These are phyloP conservation scores for Phragmatobia fuliginosa DNA, from an alignment of 2,888 invertebrate genomes.

Conservation along the genomic window DNA sequence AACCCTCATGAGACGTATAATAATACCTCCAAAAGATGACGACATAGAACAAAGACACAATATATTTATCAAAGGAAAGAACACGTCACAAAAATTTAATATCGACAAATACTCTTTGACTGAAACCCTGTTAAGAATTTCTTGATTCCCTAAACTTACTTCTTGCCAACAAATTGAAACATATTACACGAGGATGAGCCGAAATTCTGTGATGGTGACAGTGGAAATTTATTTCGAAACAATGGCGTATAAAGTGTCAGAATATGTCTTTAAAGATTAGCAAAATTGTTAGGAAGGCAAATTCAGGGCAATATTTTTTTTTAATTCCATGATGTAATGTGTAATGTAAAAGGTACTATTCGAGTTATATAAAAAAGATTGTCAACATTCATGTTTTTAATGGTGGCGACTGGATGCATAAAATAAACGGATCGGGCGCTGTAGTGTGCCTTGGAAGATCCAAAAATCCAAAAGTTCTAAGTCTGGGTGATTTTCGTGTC, in stretches of 20 bases:
- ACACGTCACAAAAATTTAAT: constrained; percentile 51
- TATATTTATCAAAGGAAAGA: constrained; percentile 23
- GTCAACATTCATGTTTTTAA: too few relatives aligned
- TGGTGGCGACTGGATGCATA: too few relatives aligned
- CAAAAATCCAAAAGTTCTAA: too few relatives aligned
- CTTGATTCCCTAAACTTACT: constrained; percentile 53
- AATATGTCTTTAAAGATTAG: neutral
- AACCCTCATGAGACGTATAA: neutral
- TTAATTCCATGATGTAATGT: too few relatives aligned
- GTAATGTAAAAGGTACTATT: too few relatives aligned
- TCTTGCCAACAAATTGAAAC: constrained; percentile 56
- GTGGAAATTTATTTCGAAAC: constrained; percentile 33
- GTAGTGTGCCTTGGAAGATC: too few relatives aligned
- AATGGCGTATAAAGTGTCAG: constrained; percentile 14
- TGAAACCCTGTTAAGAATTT: constrained; percentile 43
- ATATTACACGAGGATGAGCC: constrained; percentile 47
- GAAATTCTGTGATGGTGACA: constrained; percentile 24
- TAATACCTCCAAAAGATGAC: neutral
- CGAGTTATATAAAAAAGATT: too few relatives aligned
- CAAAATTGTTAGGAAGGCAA: neutral
- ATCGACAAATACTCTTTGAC: constrained; percentile 55
- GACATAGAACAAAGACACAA: constrained; percentile 7
- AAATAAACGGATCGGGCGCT: too few relatives aligned
- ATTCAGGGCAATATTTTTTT: neutral
- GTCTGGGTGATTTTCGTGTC: too few relatives aligned